Base-by-base conservation (phyloP, 2,797 vertebrate species). In the Dallia pectoralis region DNA sequence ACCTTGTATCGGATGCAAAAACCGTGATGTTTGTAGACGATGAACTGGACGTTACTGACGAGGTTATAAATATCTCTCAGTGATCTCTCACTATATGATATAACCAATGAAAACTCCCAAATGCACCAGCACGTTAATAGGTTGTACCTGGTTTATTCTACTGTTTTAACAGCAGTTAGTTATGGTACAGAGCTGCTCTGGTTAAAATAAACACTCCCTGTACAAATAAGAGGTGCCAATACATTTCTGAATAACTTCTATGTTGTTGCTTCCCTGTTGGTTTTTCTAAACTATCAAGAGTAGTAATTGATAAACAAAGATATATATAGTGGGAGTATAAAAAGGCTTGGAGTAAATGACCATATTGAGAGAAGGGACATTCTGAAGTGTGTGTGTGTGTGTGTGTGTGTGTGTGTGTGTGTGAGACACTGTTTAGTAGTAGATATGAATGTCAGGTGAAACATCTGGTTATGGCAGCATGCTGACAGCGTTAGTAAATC, bases 401-500 rank as follows among this genome's bases (percentile, higher is more conserved):
- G 18, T n/a, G 49, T 6, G 40, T 44, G 40, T 44, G 40, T 44
- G 16, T 19, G 48, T 19, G 18, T 51, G 48, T 51, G 48, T 51
- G 18, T 5, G 12, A 40, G 64, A 66, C 36, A 19, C n/a, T 19
- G 64, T 66, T 66, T n/a, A 66, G 30, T 19, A 33, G 18, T 40
- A 66, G 33, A 67, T 72, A 80, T 47, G 67, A 82, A 77, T 63
- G 71, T 73, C 81, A 81, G 74, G 78, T 79, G 81, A 84, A 88
- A 82, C 74, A 59, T 22, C 40, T 72, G 86, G 87, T 82, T 76
- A 33, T 78, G 87, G 75, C 81, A 76, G 82, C 85, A 89, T 74
- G 82, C 86, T 91, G 89, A 91, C 88, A 90, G 88, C 84, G 77
- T 77, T 89, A 87, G 89, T 87, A 91, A 91, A 90, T 91, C 84